Percentiles rank a stretch among this genome's conserved stretches.
Conservation (phyloP, 2,113 vertebrate species). For the Ceratotherium simum region DNA sequence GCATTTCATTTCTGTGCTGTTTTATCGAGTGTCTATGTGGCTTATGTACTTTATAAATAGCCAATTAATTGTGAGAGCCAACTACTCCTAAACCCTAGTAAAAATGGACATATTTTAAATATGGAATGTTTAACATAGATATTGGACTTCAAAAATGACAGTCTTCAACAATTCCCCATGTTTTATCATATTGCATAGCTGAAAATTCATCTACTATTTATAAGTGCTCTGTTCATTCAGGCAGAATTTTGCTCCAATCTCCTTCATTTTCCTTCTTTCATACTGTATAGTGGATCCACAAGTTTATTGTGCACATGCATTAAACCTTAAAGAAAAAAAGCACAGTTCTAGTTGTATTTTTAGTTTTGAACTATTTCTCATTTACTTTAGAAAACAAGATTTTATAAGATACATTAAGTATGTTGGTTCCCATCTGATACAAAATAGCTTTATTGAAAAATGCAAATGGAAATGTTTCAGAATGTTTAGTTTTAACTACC, state of each 20-base stretch:
- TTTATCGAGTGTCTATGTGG: background rate
- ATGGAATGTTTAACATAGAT: slow-evolving; percentile 86
- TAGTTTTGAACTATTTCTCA: slow-evolving; percentile 48
- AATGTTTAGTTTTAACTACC: background rate
- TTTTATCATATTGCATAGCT: slow-evolving; percentile 86
- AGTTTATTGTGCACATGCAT: slow-evolving; percentile 93
- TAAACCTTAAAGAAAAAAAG: slow-evolving; percentile 88
- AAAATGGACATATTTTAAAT: slow-evolving; percentile 62
- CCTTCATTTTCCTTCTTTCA: slow-evolving; percentile 91
- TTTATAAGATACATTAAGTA: background rate
- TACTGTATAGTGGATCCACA: slow-evolving; percentile 93
- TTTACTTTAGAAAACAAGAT: slow-evolving; percentile 53
- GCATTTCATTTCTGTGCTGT: slow-evolving; percentile 42
- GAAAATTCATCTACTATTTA: slow-evolving; percentile 82
- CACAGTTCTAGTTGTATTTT: slow-evolving; percentile 81
- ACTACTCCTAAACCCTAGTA: background rate
- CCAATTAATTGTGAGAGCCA: slow-evolving; percentile 29
- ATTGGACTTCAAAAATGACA: slow-evolving; percentile 83
- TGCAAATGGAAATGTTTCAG: slow-evolving; percentile 35
- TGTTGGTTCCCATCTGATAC: slow-evolving; percentile 1
- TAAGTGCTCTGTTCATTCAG: slow-evolving; percentile 83
- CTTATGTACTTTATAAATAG: slow-evolving; percentile 38
- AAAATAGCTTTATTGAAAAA: slow-evolving; percentile 40
- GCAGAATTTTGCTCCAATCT: slow-evolving; percentile 81
- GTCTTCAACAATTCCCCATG: slow-evolving; percentile 81